Conservation (phyloP, 2,888 invertebrate genomes). For the Cosmopolites sordidus region DNA sequence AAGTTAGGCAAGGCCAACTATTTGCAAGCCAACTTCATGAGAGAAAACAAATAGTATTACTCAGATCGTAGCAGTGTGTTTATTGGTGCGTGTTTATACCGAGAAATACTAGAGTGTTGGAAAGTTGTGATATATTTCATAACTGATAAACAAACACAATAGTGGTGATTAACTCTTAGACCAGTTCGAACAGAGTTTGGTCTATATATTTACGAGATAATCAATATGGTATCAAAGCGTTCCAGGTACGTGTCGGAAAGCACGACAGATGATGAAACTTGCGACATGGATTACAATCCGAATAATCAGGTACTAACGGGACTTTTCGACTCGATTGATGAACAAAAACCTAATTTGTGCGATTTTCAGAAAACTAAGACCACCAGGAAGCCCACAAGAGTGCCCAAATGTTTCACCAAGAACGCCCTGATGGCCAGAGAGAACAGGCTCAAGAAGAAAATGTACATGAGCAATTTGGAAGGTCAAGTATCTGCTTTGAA, state of each 20-base stretch:
- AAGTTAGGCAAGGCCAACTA: background rate
- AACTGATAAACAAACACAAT: no score
- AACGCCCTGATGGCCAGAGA: constrained; percentile 62
- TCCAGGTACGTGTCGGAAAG: constrained; percentile 19
- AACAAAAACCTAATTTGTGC: constrained; percentile 3
- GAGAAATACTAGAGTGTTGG: no score
- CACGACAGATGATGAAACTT: constrained; percentile 21
- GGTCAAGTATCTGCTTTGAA: constrained; percentile 48
- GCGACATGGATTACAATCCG: constrained; percentile 19
- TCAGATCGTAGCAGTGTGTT: no score
- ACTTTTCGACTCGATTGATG: background rate
- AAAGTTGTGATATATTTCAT: no score
- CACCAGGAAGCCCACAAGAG: constrained; percentile 33
- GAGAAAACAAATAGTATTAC: no score
- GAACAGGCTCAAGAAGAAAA: constrained; percentile 59
- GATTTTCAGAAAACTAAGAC: constrained; percentile 19
- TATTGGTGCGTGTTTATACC: no score
- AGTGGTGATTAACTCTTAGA: no score
- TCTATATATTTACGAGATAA: no score
- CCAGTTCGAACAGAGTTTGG: no score
- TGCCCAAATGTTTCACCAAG: constrained; percentile 49
- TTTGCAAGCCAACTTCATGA: background rate
- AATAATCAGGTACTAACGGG: constrained; percentile 16
- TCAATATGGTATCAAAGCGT: constrained; percentile 17
- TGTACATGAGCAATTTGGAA: constrained; percentile 56